These are phyloP conservation scores for Atlantisia rogersi DNA, from an alignment of 2,113 vertebrate genomes.

Conservation along the genomic window DNA sequence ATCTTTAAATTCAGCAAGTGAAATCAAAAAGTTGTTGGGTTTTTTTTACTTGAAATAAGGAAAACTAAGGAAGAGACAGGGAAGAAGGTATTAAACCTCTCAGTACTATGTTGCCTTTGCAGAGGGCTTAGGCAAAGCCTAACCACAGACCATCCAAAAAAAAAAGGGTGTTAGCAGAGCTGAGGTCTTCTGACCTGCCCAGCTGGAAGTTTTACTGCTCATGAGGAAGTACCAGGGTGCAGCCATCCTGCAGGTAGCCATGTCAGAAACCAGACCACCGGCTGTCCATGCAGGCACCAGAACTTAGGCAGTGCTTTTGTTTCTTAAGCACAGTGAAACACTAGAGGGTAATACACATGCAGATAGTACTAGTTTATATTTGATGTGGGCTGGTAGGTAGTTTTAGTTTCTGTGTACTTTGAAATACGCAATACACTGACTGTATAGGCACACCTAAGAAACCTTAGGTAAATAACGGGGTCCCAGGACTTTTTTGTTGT, in stretches of 20 bases:
- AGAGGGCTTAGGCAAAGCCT: background rate
- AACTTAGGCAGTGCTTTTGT: background rate
- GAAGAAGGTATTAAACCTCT: background rate
- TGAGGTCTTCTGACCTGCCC: background rate
- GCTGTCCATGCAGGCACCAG: background rate
- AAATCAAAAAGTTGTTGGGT: accelerated
- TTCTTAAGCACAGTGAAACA: background rate
- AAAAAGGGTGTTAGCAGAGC: background rate
- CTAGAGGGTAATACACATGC: background rate
- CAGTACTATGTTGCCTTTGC: background rate
- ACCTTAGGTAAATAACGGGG: background rate
- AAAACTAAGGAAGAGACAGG: background rate
- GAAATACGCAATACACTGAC: background rate
- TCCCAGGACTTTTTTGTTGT: background rate
- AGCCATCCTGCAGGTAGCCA: background rate
- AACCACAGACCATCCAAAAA: background rate
- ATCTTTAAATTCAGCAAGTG: background rate
- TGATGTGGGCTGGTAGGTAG: background rate
- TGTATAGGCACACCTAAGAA: background rate
- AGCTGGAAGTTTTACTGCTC: background rate
- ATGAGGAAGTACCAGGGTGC: background rate
- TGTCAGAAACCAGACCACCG: background rate
- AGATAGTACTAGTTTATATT: background rate
- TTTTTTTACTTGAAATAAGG: background rate
- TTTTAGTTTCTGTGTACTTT: background rate